phyloP scores from a whole-genome alignment of 1,140 invertebrate species.

The Reticulitermes speratus region DNA sequence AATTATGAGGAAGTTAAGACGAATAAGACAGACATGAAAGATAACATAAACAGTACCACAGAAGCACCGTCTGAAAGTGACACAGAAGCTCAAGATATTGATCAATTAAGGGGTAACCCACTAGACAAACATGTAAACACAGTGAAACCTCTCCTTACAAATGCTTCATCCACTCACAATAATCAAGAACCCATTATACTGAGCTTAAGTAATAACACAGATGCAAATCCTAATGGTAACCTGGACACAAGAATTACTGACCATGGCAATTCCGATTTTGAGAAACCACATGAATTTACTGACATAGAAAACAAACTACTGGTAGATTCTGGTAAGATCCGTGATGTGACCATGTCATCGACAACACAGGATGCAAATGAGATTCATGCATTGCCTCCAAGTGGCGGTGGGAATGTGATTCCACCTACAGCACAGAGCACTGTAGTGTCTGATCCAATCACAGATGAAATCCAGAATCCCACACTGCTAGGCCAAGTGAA shows the following conservation, averaged over 20 bases:
- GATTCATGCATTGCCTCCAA: slow-evolving; percentile 1
- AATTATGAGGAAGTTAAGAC: background rate
- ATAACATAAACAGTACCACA: background rate
- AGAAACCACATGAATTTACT: background rate
- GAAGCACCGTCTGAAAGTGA: background rate
- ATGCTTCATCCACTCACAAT: background rate
- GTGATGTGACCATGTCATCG: background rate
- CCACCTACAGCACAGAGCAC: slow-evolving; percentile 23
- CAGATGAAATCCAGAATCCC: background rate
- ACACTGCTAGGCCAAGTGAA: background rate
- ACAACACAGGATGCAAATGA: slow-evolving; percentile 15
- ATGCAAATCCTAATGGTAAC: background rate
- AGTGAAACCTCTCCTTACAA: background rate
- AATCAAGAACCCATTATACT: background rate
- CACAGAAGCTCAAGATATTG: background rate
- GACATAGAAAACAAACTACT: slow-evolving; percentile 26
- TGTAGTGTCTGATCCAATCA: background rate
- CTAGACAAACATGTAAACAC: background rate
- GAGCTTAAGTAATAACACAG: background rate
- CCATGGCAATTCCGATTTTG: background rate
- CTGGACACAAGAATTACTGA: background rate
- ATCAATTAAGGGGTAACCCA: background rate
- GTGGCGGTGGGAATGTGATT: slow-evolving; percentile 2
- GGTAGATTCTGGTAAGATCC: background rate
- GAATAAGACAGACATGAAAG: background rate